Evolutionary conservation across 2,797 vertebrate genomes (phyloP).

Genomic region (Kryptopterus vitreolus): DNA sequence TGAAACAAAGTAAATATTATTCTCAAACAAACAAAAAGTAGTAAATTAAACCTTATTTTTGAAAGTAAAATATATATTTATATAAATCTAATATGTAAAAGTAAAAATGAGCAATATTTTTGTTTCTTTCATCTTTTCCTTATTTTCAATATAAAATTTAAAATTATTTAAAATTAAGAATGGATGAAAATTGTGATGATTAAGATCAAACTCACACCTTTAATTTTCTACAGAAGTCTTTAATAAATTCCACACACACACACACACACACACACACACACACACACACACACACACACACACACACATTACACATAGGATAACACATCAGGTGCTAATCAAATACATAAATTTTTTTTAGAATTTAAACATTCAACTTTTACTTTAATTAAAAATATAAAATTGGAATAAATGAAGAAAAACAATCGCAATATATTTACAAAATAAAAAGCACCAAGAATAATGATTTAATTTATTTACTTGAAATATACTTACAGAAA

Average conservation of each 20-base stretch:
- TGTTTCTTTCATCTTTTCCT: no score
- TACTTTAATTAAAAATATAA: not conserved
- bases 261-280: not conserved
- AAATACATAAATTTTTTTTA: not conserved
- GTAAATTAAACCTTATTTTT: no score
- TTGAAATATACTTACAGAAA: not conserved
- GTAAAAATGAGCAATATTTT: no score
- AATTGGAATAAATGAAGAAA: not conserved
- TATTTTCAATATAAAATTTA: no score
- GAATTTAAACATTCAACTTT: not conserved
- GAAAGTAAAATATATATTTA: no score
- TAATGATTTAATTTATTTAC: not conserved
- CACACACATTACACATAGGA: not conserved
- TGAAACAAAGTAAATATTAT: no score
- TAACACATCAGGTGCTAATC: conserved; percentile 30
- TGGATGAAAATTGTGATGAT: not conserved
- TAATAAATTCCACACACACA: not conserved
- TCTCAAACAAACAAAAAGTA: no score
- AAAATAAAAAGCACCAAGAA: not conserved
- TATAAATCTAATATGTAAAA: no score
- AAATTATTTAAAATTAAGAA: no score
- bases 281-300: not conserved
- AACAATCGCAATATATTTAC: not conserved
- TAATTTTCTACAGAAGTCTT: no score
- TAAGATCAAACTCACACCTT: no score